Base-by-base conservation (phyloP, 2,888 invertebrate genomes). In the Agelastica alni region DNA sequence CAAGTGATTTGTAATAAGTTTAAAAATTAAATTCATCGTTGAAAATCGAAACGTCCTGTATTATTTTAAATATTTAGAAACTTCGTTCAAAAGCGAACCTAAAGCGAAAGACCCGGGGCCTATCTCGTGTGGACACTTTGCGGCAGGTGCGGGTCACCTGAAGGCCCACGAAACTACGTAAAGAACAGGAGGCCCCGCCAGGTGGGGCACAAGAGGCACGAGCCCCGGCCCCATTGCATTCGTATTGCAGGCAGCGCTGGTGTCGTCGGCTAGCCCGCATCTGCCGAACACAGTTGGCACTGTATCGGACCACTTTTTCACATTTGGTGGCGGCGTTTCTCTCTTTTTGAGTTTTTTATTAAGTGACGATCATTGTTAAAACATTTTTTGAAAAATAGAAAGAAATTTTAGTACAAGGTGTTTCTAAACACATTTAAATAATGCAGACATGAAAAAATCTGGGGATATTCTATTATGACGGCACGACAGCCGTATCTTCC, bases 101-200 rank as follows among this genome's bases (percentile, higher is more conserved):
- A 26, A 7, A 26, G 6, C 6, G 26, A n/a, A 26, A 26, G 26
- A 26, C 13, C 37, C 4, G 37, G n/a, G n/a, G 37, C 10, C 37
- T 39, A 39, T 39, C 12, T 39, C 18, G 10, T 20, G 14, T 41
- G 49, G 49, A 49, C 49, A 49, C 22, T 48, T 28, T 22, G 41
- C 57, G 66, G 69, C 71, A 71, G 71, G 71, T 71, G 72, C 67
- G 63, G 64, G 60, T 70, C 71, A 70, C 72, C 70, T 70, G 71
- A 70, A 64, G 67, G 67, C 63, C 64, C 65, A 59, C 60, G 64
- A 65, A 62, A 42, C 37, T 39, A 20, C 20, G 37, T 37, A 18
- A 12, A 20, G 65, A 67, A 63, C 62, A 64, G 65, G 67, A 39
- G 37, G 37, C 37, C 20, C 37, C 20, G 67, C 70, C 71, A 71